These are phyloP conservation scores for Corydoras sp. DNA, from an alignment of 2,113 vertebrate species.

Conservation along the genomic window DNA sequence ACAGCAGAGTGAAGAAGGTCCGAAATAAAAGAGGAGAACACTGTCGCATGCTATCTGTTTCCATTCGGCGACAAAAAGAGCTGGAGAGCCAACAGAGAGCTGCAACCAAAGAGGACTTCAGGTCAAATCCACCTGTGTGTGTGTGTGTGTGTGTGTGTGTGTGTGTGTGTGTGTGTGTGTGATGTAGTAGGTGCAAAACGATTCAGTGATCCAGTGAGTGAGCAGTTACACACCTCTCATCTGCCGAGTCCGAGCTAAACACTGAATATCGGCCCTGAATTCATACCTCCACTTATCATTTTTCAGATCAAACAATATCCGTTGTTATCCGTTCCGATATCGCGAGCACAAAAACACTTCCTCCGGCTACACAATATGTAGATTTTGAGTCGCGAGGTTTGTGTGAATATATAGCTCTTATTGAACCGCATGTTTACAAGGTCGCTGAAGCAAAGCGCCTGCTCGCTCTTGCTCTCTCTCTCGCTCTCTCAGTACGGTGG, in stretches of 20 bases:
- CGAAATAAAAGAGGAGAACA: conserved; percentile 21
- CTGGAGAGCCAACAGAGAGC: neutral
- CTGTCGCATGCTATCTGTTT: conserved; percentile 31
- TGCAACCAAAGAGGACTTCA: too few species aligned
- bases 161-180: neutral
- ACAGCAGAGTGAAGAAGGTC: conserved; percentile 29
- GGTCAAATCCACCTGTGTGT: neutral
- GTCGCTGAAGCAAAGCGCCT: conserved; percentile 35
- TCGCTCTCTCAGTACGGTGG: conserved; percentile 31
- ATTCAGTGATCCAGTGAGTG: neutral
- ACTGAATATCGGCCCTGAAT: conserved; percentile 24
- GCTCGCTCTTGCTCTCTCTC: neutral
- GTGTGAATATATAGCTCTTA: neutral
- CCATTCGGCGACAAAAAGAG: conserved; percentile 4
- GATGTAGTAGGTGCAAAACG: neutral
- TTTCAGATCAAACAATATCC: conserved; percentile 11
- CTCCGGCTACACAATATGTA: too few species aligned
- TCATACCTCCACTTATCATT: conserved; percentile 13
- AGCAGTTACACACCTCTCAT: neutral
- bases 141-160: neutral
- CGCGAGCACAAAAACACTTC: neutral
- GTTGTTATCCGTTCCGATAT: neutral
- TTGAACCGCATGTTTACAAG: conserved; percentile 34
- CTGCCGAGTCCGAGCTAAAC: conserved; percentile 14
- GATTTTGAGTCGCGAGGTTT: neutral